These are phyloP conservation scores for Schrankia costaestrigalis DNA, from an alignment of 2,888 invertebrate species.

Conservation along the genomic window DNA sequence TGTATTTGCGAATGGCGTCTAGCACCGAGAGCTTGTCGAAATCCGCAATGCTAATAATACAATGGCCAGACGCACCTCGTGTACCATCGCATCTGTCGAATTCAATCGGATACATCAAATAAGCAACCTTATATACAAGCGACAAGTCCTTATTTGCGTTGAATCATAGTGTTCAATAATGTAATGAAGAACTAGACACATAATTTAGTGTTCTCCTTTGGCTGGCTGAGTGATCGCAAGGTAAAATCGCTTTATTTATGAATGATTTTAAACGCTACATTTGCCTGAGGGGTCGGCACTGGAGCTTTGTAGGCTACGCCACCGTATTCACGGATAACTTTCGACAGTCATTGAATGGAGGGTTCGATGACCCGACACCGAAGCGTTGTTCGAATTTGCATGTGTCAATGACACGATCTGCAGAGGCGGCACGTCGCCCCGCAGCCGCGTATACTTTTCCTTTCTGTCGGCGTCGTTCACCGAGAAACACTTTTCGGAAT, in stretches of 20 bases:
- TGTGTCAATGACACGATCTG: conserved; percentile 77
- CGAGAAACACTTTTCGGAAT: conserved; percentile 65
- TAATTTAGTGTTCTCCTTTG: conserved; percentile 51
- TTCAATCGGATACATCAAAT: conserved; percentile 38
- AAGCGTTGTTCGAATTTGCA: conserved; percentile 74
- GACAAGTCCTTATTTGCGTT: conserved; percentile 42
- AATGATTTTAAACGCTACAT: conserved; percentile 50
- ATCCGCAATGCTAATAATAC: conserved; percentile 75
- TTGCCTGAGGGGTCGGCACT: conserved; percentile 40
- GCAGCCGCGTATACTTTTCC: conserved; percentile 71
- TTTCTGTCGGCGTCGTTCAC: conserved; percentile 62
- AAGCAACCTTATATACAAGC: conserved; percentile 42
- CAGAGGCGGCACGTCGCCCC: conserved; percentile 46
- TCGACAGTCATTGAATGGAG: conserved; percentile 77
- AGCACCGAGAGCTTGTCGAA: conserved; percentile 65
- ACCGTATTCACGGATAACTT: conserved; percentile 66
- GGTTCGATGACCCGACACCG: conserved; percentile 71
- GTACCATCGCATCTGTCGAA: conserved; percentile 51
- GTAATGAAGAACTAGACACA: conserved; percentile 53
- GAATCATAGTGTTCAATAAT: conserved; percentile 35
- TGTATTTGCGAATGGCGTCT: conserved; percentile 65
- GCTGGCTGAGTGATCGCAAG: conserved; percentile 40
- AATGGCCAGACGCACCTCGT: conserved; percentile 69
- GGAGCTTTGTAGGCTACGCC: conserved; percentile 55
- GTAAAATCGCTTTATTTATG: conserved; percentile 55